Evolutionary conservation across 2,797 vertebrate species (phyloP).

Genomic region (Ctenosaura bakeri): DNA sequence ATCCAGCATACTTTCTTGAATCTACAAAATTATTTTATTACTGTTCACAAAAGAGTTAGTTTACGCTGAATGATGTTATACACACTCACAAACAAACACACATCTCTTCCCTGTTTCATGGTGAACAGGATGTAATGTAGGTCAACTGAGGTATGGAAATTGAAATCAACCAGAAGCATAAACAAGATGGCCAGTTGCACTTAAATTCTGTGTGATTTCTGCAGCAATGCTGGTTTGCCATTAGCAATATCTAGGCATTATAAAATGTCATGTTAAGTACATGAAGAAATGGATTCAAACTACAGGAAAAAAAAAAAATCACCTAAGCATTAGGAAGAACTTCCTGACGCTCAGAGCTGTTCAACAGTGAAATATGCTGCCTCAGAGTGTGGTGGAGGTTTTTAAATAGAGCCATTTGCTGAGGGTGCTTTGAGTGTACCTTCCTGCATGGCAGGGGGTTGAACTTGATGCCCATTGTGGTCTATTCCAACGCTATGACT

Average conservation of each 20-base stretch:
- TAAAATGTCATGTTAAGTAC: neutral
- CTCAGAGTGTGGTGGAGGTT: no score
- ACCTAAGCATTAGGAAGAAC: no score
- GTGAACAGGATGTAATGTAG: neutral
- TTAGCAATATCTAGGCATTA: neutral
- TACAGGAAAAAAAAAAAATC: no score
- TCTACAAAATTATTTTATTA: rapidly evolving
- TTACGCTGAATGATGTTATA: neutral
- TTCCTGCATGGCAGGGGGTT: no score
- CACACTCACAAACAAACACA: neutral
- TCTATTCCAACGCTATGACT: no score
- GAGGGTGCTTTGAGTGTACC: no score
- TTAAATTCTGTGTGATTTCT: neutral
- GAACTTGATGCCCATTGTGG: no score
- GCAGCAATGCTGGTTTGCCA: neutral
- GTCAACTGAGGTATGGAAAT: neutral
- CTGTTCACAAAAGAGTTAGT: neutral
- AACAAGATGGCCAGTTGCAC: neutral
- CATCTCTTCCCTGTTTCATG: neutral
- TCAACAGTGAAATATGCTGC: no score
- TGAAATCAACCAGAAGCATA: neutral
- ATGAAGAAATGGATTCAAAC: no score
- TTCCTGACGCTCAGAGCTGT: no score
- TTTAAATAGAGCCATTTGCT: no score
- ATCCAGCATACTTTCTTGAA: neutral